These are phyloP conservation scores for Acanthosepion pharaonis DNA, from an alignment of 2,888 invertebrate genomes.

Conservation along the genomic window DNA sequence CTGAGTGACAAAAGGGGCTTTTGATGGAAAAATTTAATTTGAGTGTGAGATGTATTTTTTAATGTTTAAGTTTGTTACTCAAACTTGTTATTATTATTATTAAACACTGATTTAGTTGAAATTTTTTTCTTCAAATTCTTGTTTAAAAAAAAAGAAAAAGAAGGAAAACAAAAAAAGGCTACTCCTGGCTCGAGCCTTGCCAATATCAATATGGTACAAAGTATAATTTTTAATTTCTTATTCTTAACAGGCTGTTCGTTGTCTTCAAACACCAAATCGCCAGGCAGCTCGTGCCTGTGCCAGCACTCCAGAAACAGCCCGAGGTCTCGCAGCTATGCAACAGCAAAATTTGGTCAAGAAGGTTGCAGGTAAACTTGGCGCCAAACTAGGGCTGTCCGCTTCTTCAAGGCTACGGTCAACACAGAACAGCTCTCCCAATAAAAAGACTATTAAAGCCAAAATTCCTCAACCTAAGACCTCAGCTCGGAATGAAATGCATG, in stretches of 20 bases:
- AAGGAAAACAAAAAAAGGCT: too few relatives aligned
- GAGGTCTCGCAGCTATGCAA: constrained; percentile 63
- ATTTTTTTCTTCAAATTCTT: too few relatives aligned
- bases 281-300: constrained; percentile 69
- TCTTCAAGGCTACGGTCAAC: background rate
- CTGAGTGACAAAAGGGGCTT: too few relatives aligned
- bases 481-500: background rate
- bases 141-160: too few relatives aligned
- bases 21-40: too few relatives aligned
- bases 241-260: constrained; percentile 42
- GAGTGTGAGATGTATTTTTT: too few relatives aligned
- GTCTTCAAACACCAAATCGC: constrained; percentile 57
- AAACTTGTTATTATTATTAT: too few relatives aligned
- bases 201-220: too few relatives aligned
- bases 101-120: too few relatives aligned
- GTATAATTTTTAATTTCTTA: background rate
- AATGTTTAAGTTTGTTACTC: too few relatives aligned
- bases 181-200: too few relatives aligned
- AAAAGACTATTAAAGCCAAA: background rate
- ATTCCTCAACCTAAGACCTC: background rate
- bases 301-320: constrained; percentile 68
- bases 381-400: constrained; percentile 40
- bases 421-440: constrained; percentile 15
- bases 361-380: constrained; percentile 36
- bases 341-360: constrained; percentile 42